Evolutionary conservation across 2,113 vertebrate genomes (phyloP), one percentile per base, ranked within the genome.

Genomic region (Otocyon megalotis): DNA sequence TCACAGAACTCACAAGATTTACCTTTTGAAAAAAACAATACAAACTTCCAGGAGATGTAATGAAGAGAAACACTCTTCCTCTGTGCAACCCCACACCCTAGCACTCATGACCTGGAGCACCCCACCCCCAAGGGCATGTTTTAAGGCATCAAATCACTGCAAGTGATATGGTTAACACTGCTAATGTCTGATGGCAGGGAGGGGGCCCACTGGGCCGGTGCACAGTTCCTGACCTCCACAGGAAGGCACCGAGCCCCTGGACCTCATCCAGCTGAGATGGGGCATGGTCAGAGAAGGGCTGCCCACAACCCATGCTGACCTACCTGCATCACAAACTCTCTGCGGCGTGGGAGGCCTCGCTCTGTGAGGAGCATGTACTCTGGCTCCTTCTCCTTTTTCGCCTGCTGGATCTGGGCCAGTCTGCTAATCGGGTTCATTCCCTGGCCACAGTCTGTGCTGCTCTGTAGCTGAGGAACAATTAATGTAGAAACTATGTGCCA

Each of bases 241-340:
- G 56, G 56, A 37, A 56, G 37, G 48, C 4, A 0, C 1, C 30
- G 5, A 8, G 43, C 11, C 60, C 26, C 30, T 3, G 32, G 80
- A 32, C 8, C n/a, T 0, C 0, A 0, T 4, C 43, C 3, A n/a
- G 62, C n/a, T 0, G 13, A 48, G 26, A 12, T 0, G 0, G 5
- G 8, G 37, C 0, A 0, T 1, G 4, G 48, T n/a, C 24, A 62
- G 71, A 80, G 60, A 76, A 54, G 32, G 32, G 13, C 16, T 0
- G 1, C 22, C 86, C 80, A 2, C 7, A 19, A 4, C 48, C 30
- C 0, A 0, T 1, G 0, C 26, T 0, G 8, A 98, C 98, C 98
- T 92, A 99, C 99, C 99, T 99, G 99, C 99, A 99, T 99, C 96
- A 99, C 99, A 28, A 99, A 99, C 98, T 99, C 99, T 96, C 99